These are phyloP conservation scores for Chirona hameri DNA, from an alignment of 2,888 invertebrate species.

Conservation along the genomic window DNA sequence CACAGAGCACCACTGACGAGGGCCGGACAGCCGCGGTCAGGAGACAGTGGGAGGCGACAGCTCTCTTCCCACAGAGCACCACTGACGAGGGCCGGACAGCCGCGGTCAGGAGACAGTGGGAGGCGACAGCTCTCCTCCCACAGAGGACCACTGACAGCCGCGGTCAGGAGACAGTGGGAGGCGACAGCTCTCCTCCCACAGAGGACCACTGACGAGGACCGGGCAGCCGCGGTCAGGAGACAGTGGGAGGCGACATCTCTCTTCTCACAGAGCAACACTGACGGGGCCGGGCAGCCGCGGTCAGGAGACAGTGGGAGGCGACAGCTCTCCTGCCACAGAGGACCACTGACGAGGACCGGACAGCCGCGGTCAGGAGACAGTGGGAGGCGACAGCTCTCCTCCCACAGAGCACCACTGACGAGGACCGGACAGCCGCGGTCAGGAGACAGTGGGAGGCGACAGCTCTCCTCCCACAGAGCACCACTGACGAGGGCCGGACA, in stretches of 20 bases:
- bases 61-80: slow-evolving; percentile 48
- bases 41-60: neutral
- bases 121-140: slow-evolving; percentile 44
- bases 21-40: too few species aligned
- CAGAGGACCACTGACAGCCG: slow-evolving; percentile 40
- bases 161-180: neutral
- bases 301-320: neutral
- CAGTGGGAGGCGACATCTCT: slow-evolving; percentile 42
- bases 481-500: too few species aligned
- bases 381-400: slow-evolving; percentile 43
- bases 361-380: neutral
- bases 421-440: too few species aligned
- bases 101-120: neutral
- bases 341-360: neutral
- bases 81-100: too few species aligned
- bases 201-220: slow-evolving; percentile 40
- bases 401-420: slow-evolving; percentile 41
- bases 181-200: slow-evolving; percentile 45
- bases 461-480: slow-evolving; percentile 48
- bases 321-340: slow-evolving; percentile 48
- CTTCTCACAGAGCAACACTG: slow-evolving; percentile 42
- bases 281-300: too few species aligned
- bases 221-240: neutral
- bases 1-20: slow-evolving; percentile 41
- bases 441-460: neutral